These are phyloP conservation scores for Trachemys scripta DNA, from an alignment of 2,113 vertebrate species.

Conservation along the genomic window DNA sequence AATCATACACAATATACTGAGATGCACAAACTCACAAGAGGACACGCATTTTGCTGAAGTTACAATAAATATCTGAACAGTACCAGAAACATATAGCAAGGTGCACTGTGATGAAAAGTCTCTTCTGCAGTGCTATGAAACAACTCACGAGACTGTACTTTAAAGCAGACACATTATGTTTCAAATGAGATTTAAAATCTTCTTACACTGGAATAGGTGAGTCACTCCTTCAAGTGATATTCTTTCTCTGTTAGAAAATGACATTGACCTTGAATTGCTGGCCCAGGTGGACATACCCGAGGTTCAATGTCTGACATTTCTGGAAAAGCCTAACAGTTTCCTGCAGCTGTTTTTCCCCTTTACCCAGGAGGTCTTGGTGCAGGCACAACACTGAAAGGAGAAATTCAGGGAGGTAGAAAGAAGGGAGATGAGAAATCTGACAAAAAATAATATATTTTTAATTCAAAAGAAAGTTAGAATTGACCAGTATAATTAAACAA, in stretches of 20 bases:
- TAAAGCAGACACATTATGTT: background rate
- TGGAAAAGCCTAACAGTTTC: background rate
- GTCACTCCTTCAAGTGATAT: background rate
- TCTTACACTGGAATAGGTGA: background rate
- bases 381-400: background rate
- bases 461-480: background rate
- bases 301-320: background rate
- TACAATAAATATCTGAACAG: background rate
- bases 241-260: background rate
- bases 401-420: background rate
- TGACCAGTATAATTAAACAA: background rate
- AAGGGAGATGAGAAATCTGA: background rate
- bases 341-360: background rate
- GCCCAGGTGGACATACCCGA: background rate
- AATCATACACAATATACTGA: fast-evolving
- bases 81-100: background rate
- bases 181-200: background rate
- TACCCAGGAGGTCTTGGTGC: background rate
- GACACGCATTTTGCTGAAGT: background rate
- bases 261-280: background rate
- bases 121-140: background rate
- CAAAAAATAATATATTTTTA: background rate
- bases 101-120: background rate
- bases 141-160: background rate
- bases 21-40: background rate